Conservation (phyloP, 2,113 vertebrate species). For the Scytalopus superciliaris region DNA sequence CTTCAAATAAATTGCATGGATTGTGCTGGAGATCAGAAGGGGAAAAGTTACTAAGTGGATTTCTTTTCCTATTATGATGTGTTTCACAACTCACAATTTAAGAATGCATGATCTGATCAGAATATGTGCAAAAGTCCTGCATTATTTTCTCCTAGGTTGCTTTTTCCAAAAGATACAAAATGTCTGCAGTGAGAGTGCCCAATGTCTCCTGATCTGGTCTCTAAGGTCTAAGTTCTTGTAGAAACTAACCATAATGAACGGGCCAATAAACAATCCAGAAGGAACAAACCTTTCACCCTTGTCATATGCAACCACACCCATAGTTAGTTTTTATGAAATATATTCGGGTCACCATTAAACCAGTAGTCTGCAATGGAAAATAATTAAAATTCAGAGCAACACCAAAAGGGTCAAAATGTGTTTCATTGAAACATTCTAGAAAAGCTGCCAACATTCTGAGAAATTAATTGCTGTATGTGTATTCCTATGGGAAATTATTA, state of each 20-base stretch:
- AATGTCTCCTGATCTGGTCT: background rate
- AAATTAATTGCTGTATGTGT: background rate
- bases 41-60: background rate
- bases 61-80: background rate
- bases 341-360: background rate
- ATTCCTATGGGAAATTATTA: conserved; percentile 16
- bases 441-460: background rate
- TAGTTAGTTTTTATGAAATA: background rate
- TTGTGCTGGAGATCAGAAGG: background rate
- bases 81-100: background rate
- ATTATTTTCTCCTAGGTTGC: background rate
- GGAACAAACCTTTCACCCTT: background rate
- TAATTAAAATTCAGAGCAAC: conserved; percentile 14
- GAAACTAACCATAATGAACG: background rate
- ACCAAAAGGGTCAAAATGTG: background rate
- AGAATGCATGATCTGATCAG: background rate
- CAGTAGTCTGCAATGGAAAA: background rate
- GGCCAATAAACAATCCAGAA: background rate
- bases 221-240: background rate
- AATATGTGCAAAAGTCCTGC: background rate
- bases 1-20: background rate
- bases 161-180: background rate
- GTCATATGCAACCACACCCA: background rate
- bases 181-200: background rate
- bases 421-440: background rate